These are phyloP conservation scores for Styela clava DNA, from an alignment of 23 tunicate species.

Conservation along the genomic window DNA sequence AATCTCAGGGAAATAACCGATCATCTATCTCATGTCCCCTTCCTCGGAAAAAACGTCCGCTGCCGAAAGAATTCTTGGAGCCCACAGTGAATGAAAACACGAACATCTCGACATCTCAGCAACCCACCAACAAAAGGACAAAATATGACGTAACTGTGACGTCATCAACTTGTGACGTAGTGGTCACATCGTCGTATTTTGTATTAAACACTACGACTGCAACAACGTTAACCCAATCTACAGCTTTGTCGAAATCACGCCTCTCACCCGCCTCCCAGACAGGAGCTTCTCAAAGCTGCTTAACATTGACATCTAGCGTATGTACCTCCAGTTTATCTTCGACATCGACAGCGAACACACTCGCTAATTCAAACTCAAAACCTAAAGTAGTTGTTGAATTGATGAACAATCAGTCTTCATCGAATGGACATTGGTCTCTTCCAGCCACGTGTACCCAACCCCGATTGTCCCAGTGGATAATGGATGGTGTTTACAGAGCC, in stretches of 20 bases:
- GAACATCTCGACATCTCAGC: not conserved
- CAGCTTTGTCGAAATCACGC: conserved; percentile 19
- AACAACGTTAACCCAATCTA: conserved; percentile 23
- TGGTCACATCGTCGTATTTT: conserved; percentile 30
- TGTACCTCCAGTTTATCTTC: conserved; percentile 32
- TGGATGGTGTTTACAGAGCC: conserved; percentile 21
- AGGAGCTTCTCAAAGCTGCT: not conserved
- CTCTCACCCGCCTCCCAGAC: not conserved
- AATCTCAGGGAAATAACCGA: not conserved
- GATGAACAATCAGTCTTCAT: conserved; percentile 29
- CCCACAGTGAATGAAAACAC: not conserved
- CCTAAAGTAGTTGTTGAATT: conserved; percentile 85
- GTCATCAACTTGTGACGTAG: conserved; percentile 25
- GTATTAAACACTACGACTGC: conserved; percentile 28
- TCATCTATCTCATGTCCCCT: conserved; percentile 41
- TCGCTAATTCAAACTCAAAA: conserved; percentile 5
- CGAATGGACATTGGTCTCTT: conserved; percentile 40
- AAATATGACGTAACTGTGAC: conserved; percentile 11
- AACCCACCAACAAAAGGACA: not conserved
- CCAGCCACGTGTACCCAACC: conserved; percentile 66
- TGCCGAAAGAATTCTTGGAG: conserved; percentile 67
- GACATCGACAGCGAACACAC: conserved; percentile 23
- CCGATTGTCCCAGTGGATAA: conserved; percentile 34
- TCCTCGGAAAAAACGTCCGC: conserved; percentile 83
- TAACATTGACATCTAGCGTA: conserved; percentile 32